Evolutionary conservation across 2,797 vertebrate genomes (phyloP), one percentile per base, ranked within the genome.

Genomic region (Darevskia mixta): DNA sequence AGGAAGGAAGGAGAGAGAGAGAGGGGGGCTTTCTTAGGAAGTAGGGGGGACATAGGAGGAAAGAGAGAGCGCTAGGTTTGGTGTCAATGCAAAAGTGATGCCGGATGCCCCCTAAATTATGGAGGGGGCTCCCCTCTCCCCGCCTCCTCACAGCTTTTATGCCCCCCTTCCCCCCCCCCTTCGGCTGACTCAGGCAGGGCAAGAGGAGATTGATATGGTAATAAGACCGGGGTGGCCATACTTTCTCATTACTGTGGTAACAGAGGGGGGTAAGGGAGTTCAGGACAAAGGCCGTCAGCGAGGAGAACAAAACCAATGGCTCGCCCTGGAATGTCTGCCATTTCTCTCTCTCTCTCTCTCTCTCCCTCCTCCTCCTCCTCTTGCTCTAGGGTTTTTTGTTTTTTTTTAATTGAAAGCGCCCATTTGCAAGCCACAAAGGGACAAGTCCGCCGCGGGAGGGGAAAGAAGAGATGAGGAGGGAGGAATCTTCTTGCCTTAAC

Each of bases 171-270:
- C 27, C 7, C 5, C 27, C 7, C 5, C 4, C 18, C 38, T 66
- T 75, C 67, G 66, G 41, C 81, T 79, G 73, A 72, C 66, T 61
- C 66, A 75, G 77, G 77, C 88, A 79, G 85, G 82, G 79, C 79
- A 79, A 79, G 85, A 35, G 80, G 86, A 86, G 80, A 86, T 83
- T 80, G 81, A 88, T 90, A 88, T 90, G 89, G 87, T 90, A 90
- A 90, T 86, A 49, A 83, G 84, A 55, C 69, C 81, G 82, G 82
- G 87, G 86, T 77, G 81, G 89, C 81, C 91, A 84, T 87, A 86
- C 87, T 88, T 84, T 67, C 87, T 82, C 81, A 90, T 92, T 82
- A 61, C 91, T 90, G 85, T 90, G 89, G 91, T 77, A 92, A 92
- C 91, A 87, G 45, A 82, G 87, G 91, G 93, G 92, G 91, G 83